Base-by-base conservation (phyloP, 2,797 vertebrate species). In the Potorous gilbertii region DNA sequence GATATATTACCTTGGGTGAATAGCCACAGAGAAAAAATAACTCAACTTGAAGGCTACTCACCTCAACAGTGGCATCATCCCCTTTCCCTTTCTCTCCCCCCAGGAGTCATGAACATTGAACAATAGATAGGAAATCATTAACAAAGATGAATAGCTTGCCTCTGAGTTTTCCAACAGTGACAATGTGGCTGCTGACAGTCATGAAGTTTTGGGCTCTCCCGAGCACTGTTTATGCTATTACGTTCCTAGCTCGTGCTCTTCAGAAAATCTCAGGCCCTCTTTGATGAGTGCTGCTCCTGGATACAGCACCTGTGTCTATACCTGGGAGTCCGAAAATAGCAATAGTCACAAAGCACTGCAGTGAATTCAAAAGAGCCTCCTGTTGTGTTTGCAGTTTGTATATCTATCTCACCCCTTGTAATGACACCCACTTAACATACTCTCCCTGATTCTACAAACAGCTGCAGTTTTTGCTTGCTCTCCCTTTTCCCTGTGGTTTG, bases 381-480 rank as follows among this genome's bases (percentile, higher is more conserved):
- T 66, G 56, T 92, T 56, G 87, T 95, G 93, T n/a, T 95, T 94
- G 90, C 94, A 96, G 96, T 96, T 93, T 94, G 92, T 90, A 59
- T 55, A 95, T 96, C 90, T 91, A 55, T 29, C 50, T 74, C 90
- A 95, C 89, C 92, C 52, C 92, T 95, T 95, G 92, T 94, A 81
- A 94, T 74, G 87, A 95, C 87, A 96, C 52, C 62, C 56, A 93
- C 81, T 96, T 94, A 56, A 81, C 95, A 97, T 54, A 92, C 90
- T 93, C 95, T 54, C 92, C 74, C 90, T 87, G 56, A 56, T 95
- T 97, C 96, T 93, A 95, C 55, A 92, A 92, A 46, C 94, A 96
- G 93, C 96, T 96, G 94, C n/a, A 94, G 24, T 31, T 8, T 3
- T 81, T 34, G 57, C 14, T 95, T 95, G 81, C 94, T 92, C 54